These are phyloP conservation scores for Bembecia ichneumoniformis DNA, from an alignment of 2,888 invertebrate species.

Conservation along the genomic window DNA sequence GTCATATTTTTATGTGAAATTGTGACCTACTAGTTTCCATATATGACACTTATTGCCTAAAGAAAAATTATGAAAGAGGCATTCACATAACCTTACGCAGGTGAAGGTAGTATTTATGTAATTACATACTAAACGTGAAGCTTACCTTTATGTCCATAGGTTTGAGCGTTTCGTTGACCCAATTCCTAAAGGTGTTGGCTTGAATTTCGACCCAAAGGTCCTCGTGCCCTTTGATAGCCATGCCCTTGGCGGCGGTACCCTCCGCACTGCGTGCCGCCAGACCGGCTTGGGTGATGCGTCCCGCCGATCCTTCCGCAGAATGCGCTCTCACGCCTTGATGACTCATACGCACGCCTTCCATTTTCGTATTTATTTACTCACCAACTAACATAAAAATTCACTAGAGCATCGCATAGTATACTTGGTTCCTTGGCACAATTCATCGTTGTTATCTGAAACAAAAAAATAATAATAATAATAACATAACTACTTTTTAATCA, in stretches of 20 bases:
- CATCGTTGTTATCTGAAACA: slow-evolving; percentile 43
- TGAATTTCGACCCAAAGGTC: slow-evolving; percentile 97
- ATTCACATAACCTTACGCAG: neutral
- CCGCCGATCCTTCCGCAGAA: slow-evolving; percentile 72
- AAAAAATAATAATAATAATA: slow-evolving; percentile 4
- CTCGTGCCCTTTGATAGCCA: slow-evolving; percentile 95
- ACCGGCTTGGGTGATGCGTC: slow-evolving; percentile 81
- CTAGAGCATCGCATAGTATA: slow-evolving; percentile 22
- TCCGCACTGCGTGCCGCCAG: slow-evolving; percentile 89
- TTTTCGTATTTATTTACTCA: slow-evolving; percentile 22
- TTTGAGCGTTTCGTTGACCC: slow-evolving; percentile 94
- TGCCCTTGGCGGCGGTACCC: slow-evolving; percentile 94
- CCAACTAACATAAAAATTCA: slow-evolving; percentile 17
- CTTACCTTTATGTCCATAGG: slow-evolving; percentile 77
- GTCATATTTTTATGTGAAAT: too few species aligned
- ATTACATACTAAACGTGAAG: neutral
- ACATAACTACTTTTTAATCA: neutral
- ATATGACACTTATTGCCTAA: too few species aligned
- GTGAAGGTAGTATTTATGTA: neutral
- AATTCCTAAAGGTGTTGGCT: slow-evolving; percentile 95
- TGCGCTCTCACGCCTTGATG: slow-evolving; percentile 73
- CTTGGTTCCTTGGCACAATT: slow-evolving; percentile 30
- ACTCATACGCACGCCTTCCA: slow-evolving; percentile 71
- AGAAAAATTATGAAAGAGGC: neutral
- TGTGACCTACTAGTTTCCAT: too few species aligned